phyloP scores from a whole-genome alignment of 2,888 invertebrate species.

The Oxycera nigricornis region DNA sequence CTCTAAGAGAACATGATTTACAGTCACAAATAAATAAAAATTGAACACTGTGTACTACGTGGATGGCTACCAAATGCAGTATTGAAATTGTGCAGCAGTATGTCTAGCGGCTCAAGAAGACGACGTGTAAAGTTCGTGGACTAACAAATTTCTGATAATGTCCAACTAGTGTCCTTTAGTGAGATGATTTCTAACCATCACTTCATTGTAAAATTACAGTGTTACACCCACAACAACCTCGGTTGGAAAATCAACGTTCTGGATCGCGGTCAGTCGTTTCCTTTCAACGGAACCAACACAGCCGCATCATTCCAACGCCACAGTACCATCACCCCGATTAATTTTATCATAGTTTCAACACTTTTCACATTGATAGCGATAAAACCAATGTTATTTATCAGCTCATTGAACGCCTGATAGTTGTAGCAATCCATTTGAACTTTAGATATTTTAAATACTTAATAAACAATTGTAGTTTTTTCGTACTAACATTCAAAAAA shows the following conservation, averaged over 20 bases:
- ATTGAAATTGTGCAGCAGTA: too few species aligned
- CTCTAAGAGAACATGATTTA: too few species aligned
- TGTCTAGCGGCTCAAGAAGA: too few species aligned
- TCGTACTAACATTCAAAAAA: constrained; percentile 22
- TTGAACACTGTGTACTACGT: too few species aligned
- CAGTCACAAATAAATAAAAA: too few species aligned
- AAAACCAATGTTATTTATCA: constrained; percentile 47
- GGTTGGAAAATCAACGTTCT: constrained; percentile 94
- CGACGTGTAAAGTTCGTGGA: too few species aligned
- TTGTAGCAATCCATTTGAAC: constrained; percentile 43
- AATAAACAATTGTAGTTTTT: constrained; percentile 31
- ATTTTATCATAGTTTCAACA: constrained; percentile 52
- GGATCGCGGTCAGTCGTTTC: constrained; percentile 67
- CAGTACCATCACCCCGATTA: constrained; percentile 39
- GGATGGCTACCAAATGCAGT: too few species aligned
- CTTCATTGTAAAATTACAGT: too few species aligned
- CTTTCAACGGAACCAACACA: constrained; percentile 40
- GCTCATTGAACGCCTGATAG: constrained; percentile 58
- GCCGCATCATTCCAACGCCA: constrained; percentile 40
- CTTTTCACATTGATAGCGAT: constrained; percentile 57
- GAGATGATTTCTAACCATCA: too few species aligned
- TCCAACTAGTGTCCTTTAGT: too few species aligned
- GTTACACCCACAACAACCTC: constrained; percentile 88
- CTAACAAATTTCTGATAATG: too few species aligned
- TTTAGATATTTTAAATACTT: constrained; percentile 12